phyloP scores from a whole-genome alignment of 2,113 vertebrate species.

The Pheucticus melanocephalus region DNA sequence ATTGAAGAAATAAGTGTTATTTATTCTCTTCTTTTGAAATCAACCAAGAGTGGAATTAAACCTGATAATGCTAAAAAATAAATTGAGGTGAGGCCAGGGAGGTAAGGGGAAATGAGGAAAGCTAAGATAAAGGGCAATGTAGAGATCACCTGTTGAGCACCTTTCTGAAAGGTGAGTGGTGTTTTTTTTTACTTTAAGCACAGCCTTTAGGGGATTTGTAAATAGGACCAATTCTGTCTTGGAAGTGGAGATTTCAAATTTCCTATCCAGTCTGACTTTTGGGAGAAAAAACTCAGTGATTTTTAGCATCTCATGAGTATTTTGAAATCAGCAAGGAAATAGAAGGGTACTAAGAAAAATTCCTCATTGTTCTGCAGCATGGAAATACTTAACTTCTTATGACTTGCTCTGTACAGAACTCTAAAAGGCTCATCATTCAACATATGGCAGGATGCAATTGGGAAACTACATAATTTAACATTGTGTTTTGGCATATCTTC shows the following conservation, averaged over 20 bases:
- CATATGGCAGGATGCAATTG: neutral
- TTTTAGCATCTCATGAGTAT: neutral
- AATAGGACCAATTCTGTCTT: neutral
- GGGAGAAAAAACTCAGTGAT: neutral
- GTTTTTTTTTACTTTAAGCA: neutral
- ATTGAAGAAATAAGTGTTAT: neutral
- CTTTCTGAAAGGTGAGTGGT: neutral
- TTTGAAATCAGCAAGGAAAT: neutral
- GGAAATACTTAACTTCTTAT: constrained; percentile 4
- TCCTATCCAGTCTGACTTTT: neutral
- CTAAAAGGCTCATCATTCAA: neutral
- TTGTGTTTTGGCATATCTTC: constrained; percentile 2
- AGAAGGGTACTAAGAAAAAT: neutral
- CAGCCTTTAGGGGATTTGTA: neutral
- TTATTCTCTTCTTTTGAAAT: neutral
- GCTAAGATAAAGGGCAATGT: neutral
- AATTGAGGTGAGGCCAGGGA: neutral
- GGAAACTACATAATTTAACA: neutral
- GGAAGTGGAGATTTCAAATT: neutral
- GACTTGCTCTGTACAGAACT: neutral
- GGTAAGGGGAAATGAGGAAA: neutral
- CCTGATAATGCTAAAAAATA: neutral
- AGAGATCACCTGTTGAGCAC: neutral
- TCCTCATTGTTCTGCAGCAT: neutral
- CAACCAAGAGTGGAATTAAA: neutral